phyloP scores from a whole-genome alignment of 2,797 vertebrate genomes.

The Tamandua tetradactyla region DNA sequence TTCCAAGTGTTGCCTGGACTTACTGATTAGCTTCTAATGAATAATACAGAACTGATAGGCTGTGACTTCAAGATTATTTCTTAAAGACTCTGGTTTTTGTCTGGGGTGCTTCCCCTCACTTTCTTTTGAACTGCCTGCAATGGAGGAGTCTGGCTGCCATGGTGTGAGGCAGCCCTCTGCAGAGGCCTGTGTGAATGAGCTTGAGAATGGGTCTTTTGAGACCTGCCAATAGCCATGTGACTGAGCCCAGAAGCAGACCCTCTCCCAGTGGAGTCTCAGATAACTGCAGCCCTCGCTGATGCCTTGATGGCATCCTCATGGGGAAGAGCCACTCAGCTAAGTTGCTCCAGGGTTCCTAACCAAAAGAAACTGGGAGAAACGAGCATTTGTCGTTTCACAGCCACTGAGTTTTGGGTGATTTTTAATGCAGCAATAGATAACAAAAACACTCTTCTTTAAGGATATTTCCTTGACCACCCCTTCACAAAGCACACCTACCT shows the following conservation, averaged over 20 bases:
- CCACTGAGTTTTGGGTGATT: too few species aligned
- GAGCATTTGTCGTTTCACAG: background rate
- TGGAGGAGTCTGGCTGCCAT: background rate
- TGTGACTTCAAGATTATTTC: background rate
- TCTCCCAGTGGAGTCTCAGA: too few species aligned
- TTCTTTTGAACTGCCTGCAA: background rate
- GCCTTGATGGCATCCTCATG: too few species aligned
- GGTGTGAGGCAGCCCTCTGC: background rate
- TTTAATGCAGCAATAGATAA: too few species aligned
- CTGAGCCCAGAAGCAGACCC: background rate
- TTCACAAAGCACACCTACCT: background rate
- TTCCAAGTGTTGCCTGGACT: background rate
- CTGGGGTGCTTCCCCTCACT: background rate
- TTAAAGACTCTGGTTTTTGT: background rate
- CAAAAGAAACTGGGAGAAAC: background rate
- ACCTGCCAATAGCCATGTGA: background rate
- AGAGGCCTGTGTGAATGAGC: background rate
- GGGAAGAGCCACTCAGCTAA: background rate
- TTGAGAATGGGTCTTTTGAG: background rate
- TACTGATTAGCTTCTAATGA: background rate
- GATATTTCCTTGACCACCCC: background rate
- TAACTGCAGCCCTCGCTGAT: too few species aligned
- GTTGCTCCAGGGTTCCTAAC: background rate
- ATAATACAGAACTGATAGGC: background rate
- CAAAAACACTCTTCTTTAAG: background rate